These are phyloP conservation scores for Bombus impatiens DNA, from an alignment of 1,140 invertebrate species.

Conservation along the genomic window DNA sequence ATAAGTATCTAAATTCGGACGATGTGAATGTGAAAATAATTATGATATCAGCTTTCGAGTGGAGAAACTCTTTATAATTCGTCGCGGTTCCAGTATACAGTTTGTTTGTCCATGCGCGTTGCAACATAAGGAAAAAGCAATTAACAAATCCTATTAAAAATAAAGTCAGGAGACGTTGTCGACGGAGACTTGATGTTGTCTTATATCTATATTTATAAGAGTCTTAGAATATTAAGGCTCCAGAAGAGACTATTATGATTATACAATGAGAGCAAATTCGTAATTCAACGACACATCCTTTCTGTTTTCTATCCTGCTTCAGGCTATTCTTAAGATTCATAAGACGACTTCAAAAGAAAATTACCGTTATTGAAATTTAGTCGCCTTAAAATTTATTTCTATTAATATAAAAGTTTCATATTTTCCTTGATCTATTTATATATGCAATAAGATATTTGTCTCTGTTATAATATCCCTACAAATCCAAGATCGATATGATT, in stretches of 20 bases:
- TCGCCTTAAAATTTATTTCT: background rate
- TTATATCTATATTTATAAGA: conserved; percentile 68
- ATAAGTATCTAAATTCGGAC: background rate
- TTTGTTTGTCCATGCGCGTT: background rate
- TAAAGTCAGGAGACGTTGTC: conserved; percentile 38
- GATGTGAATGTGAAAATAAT: background rate
- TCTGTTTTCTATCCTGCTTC: conserved; percentile 2
- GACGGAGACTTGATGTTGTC: conserved; percentile 28
- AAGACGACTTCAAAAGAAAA: background rate
- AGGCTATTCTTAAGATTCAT: background rate
- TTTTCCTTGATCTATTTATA: background rate
- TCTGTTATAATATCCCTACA: too few species aligned
- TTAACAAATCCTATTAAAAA: conserved; percentile 71
- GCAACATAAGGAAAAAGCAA: background rate
- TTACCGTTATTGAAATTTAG: background rate
- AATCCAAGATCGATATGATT: too few species aligned
- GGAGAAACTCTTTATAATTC: background rate
- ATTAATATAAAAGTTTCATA: background rate
- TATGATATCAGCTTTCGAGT: background rate
- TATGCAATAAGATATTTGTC: too few species aligned
- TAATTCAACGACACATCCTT: conserved; percentile 42
- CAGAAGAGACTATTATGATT: conserved; percentile 59
- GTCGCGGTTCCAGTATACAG: background rate
- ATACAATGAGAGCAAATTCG: conserved; percentile 57
- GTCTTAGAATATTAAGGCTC: conserved; percentile 68